A percentile compares a stretch with the other conserved stretches of the same genome.
phyloP scores from a whole-genome alignment of 2,888 invertebrate genomes.

The Prenolepis imparis region DNA sequence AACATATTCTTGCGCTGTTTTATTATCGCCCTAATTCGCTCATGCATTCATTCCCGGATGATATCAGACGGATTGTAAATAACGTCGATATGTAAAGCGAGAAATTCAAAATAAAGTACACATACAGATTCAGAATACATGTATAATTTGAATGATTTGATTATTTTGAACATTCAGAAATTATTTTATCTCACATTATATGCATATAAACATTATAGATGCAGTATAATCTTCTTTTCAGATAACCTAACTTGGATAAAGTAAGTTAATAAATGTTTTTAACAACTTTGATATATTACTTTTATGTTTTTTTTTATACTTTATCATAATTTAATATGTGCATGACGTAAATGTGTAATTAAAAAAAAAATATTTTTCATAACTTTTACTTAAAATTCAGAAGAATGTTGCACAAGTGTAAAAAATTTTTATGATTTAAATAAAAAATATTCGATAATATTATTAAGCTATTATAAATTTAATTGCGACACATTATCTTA shows the following conservation, averaged over 20 bases:
- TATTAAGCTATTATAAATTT: neutral
- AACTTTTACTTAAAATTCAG: neutral
- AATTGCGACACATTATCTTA: neutral
- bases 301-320: neutral
- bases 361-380: neutral
- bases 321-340: neutral
- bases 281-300: neutral
- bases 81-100: neutral
- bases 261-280: neutral
- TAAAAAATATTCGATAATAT: neutral
- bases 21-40: constrained; percentile 28
- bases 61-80: constrained; percentile 22
- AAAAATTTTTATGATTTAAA: neutral
- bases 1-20: constrained; percentile 22
- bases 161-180: constrained; percentile 6
- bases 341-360: neutral
- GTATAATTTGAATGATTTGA: neutral
- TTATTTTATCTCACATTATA: neutral
- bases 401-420: neutral
- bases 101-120: constrained; percentile 5
- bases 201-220: neutral
- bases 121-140: neutral
- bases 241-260: constrained; percentile 18
- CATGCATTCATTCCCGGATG: neutral
- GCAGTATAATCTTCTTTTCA: neutral